Evolutionary conservation across 2,797 vertebrate genomes (phyloP).

Genomic region (Argyrosomus regius): DNA sequence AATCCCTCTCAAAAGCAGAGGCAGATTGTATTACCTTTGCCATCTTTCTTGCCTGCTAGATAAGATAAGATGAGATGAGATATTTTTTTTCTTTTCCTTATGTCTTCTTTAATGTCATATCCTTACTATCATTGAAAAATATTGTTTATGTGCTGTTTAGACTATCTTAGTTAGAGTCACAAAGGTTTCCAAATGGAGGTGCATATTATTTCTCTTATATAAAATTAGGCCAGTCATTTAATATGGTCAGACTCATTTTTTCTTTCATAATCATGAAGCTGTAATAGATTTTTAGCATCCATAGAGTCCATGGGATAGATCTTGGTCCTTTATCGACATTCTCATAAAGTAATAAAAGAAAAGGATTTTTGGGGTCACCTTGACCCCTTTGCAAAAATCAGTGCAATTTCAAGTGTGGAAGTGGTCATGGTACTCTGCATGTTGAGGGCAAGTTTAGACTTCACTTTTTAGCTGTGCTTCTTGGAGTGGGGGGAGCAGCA

Average conservation of each 20-base stretch:
- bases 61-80: too few species aligned
- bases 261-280: neutral
- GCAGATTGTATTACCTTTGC: too few species aligned
- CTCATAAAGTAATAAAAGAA: neutral
- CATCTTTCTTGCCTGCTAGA: too few species aligned
- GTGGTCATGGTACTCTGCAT: neutral
- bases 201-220: neutral
- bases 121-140: too few species aligned
- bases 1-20: too few species aligned
- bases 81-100: too few species aligned
- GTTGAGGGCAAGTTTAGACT: neutral
- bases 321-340: neutral
- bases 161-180: neutral
- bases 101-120: too few species aligned
- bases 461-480: neutral
- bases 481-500: neutral
- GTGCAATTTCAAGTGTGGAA: neutral
- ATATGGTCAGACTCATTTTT: neutral
- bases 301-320: neutral
- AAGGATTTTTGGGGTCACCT: conserved; percentile 1
- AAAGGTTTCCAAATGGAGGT: neutral
- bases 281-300: neutral
- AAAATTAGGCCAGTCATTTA: neutral
- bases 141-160: neutral
- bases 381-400: conserved; percentile 6